A percentile compares a stretch with the other conserved stretches of the same genome.
phyloP scores from a whole-genome alignment of 1,140 invertebrate species.

The Drosophila micromelanica region DNA sequence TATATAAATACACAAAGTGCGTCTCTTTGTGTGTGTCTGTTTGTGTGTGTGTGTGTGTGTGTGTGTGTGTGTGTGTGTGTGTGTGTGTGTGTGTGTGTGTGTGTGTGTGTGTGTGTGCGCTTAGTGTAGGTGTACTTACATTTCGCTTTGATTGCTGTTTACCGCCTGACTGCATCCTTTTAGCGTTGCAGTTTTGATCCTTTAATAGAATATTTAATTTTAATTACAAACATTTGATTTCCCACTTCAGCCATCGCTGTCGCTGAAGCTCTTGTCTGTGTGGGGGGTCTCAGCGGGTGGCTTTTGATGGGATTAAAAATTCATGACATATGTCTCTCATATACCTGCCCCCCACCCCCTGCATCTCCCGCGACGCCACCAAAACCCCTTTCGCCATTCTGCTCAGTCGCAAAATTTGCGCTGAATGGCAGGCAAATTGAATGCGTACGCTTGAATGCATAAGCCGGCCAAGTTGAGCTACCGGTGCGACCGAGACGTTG shows the following conservation, averaged over 20 bases:
- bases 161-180: slow-evolving; percentile 72
- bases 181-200: slow-evolving; percentile 79
- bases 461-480: slow-evolving; percentile 56
- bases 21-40: not conserved
- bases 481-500: not conserved
- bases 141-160: slow-evolving; percentile 76
- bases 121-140: slow-evolving; percentile 41
- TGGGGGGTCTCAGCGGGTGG: not conserved
- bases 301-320: slow-evolving; percentile 60
- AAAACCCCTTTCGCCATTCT: not conserved
- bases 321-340: slow-evolving; percentile 51
- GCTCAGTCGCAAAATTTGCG: slow-evolving; percentile 18
- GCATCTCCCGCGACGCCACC: no score
- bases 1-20: slow-evolving; percentile 56
- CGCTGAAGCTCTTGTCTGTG: slow-evolving; percentile 16
- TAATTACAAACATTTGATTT: slow-evolving; percentile 83
- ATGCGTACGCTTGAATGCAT: slow-evolving; percentile 71
- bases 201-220: slow-evolving; percentile 83
- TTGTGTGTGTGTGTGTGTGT: not conserved
- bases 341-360: not conserved
- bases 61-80: slow-evolving; percentile 8
- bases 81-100: not conserved
- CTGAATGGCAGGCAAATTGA: slow-evolving; percentile 65
- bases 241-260: slow-evolving; percentile 73
- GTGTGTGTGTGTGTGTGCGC: slow-evolving; percentile 8